phyloP scores from a whole-genome alignment of 2,113 vertebrate species.

The Propithecus coquereli region DNA sequence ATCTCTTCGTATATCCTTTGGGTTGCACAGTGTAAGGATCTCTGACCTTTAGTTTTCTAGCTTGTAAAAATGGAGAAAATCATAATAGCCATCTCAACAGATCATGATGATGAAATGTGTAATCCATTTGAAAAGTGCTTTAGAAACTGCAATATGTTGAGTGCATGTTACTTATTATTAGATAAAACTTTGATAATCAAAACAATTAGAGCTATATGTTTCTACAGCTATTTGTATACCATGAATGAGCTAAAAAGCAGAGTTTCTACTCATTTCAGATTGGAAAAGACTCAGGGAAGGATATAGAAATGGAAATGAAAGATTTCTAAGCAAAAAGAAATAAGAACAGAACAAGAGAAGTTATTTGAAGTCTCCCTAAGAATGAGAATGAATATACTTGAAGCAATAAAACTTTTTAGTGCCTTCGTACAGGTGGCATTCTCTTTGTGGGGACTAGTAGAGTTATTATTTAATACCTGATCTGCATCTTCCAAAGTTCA shows the following conservation, averaged over 20 bases:
- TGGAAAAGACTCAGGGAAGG: not conserved
- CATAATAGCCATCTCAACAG: not conserved
- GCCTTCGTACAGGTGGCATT: not conserved
- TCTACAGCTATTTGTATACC: not conserved
- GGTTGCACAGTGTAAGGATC: not conserved
- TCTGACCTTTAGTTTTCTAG: not conserved
- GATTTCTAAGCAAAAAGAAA: not conserved
- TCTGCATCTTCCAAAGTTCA: not conserved
- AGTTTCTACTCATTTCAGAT: constrained; percentile 16
- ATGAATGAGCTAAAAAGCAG: not conserved
- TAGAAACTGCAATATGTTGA: not conserved
- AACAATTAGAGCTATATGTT: not conserved
- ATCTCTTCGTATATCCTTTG: not conserved
- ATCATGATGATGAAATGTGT: not conserved
- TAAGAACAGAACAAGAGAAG: not conserved
- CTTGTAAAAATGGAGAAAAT: constrained; percentile 24
- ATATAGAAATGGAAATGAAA: not conserved
- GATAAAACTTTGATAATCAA: not conserved
- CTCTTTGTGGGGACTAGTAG: not conserved
- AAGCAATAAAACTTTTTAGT: not conserved
- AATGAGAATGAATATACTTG: not conserved
- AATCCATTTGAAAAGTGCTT: not conserved
- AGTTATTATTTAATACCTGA: not conserved
- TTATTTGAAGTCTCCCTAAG: not conserved
- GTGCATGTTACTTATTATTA: not conserved